phyloP scores from a whole-genome alignment of 1,140 invertebrate genomes.

The Fopius arisanus region DNA sequence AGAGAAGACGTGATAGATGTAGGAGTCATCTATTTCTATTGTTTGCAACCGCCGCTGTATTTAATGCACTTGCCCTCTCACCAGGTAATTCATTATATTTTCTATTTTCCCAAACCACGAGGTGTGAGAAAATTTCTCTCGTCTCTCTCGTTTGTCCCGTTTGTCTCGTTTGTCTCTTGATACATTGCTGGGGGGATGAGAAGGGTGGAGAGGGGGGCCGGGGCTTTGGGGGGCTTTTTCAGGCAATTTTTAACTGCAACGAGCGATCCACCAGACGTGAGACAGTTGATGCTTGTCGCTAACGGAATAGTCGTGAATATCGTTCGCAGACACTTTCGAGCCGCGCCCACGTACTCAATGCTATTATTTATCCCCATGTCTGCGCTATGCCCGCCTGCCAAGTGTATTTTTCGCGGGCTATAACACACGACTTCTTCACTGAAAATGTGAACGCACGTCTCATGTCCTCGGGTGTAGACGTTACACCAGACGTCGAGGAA shows the following conservation, averaged over 20 bases:
- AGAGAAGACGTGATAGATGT: conserved; percentile 18
- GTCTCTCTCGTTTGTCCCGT: too few species aligned
- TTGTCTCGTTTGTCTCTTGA: not conserved
- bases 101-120: not conserved
- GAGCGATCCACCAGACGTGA: not conserved
- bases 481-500: not conserved
- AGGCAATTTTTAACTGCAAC: not conserved
- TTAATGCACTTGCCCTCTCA: conserved; percentile 30
- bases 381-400: conserved; percentile 33
- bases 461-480: not conserved
- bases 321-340: conserved; percentile 37
- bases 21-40: conserved; percentile 25
- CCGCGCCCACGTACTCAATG: conserved; percentile 38
- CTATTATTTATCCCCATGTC: conserved; percentile 39
- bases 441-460: not conserved
- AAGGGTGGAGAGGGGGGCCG: not conserved
- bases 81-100: conserved; percentile 24
- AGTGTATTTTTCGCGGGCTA: conserved; percentile 25
- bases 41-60: conserved; percentile 27
- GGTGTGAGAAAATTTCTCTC: too few species aligned
- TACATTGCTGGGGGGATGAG: not conserved
- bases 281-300: conserved; percentile 16
- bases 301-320: conserved; percentile 27
- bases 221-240: not conserved
- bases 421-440: not conserved